Percentiles rank a stretch among this genome's conserved stretches.
phyloP scores from a whole-genome alignment of 2,888 invertebrate species.

The Xanthia icteritia region DNA sequence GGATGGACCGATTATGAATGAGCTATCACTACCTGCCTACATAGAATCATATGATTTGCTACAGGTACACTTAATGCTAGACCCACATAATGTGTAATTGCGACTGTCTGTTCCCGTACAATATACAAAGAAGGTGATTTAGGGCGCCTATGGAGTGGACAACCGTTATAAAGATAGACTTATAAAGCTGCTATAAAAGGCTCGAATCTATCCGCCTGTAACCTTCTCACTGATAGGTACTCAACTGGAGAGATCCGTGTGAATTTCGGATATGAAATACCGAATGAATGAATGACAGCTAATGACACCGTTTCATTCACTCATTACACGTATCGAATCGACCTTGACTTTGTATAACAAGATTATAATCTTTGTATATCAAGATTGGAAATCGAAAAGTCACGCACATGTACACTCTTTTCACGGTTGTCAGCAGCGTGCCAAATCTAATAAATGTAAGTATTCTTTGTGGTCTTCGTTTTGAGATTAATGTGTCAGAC shows the following conservation, averaged over 20 bases:
- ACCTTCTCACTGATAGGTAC: conserved; percentile 40
- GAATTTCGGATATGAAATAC: conserved; percentile 41
- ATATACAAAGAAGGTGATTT: conserved; percentile 74
- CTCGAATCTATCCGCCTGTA: conserved; percentile 50
- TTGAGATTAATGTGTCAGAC: conserved; percentile 80
- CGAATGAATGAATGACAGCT: conserved; percentile 49
- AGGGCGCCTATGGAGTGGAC: conserved; percentile 72
- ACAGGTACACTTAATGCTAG: conserved; percentile 5
- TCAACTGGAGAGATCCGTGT: conserved; percentile 46
- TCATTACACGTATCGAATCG: conserved; percentile 69
- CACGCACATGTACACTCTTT: conserved; percentile 78
- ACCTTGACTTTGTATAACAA: conserved; percentile 79
- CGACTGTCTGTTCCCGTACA: conserved; percentile 44
- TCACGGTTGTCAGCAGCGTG: conserved; percentile 78
- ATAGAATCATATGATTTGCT: conserved; percentile 16
- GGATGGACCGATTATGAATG: not conserved
- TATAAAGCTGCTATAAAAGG: conserved; percentile 65
- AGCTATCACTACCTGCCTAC: not conserved
- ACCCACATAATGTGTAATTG: conserved; percentile 36
- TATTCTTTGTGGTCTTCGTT: conserved; percentile 73
- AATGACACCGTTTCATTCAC: conserved; percentile 57
- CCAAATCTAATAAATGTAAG: conserved; percentile 81
- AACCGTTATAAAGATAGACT: conserved; percentile 76
- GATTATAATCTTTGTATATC: conserved; percentile 75
- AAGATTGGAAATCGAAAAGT: conserved; percentile 81